phyloP scores from a whole-genome alignment of 2,888 invertebrate species.

The Plebejus melissa region DNA sequence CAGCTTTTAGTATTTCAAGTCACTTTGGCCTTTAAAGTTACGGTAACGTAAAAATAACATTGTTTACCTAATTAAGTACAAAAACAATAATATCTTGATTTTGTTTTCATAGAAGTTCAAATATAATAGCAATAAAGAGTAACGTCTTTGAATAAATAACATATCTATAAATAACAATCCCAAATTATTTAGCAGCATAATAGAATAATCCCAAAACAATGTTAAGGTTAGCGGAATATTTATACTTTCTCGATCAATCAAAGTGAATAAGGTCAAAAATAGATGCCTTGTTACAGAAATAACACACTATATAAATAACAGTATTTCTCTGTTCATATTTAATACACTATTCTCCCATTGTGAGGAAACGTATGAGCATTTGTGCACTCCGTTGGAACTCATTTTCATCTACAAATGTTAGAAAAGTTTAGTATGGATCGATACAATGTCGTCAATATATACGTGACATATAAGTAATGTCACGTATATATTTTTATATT shows the following conservation, averaged over 20 bases:
- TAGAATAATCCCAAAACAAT: conserved; percentile 9
- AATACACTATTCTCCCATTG: not conserved
- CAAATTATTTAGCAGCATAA: not conserved
- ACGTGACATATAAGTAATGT: too few relatives aligned
- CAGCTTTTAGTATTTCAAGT: too few relatives aligned
- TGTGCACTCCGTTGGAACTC: too few relatives aligned
- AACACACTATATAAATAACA: not conserved
- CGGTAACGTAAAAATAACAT: too few relatives aligned
- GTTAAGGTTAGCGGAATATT: not conserved
- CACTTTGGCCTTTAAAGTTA: too few relatives aligned
- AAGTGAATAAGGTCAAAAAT: conserved; percentile 12
- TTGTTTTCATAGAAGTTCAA: not conserved
- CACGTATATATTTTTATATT: too few relatives aligned
- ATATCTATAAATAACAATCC: not conserved
- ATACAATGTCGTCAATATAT: too few relatives aligned
- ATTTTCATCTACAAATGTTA: too few relatives aligned
- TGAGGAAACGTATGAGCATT: not conserved
- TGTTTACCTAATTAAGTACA: too few relatives aligned
- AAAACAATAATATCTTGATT: not conserved
- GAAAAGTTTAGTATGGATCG: too few relatives aligned
- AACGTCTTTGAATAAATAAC: not conserved
- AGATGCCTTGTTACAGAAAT: not conserved
- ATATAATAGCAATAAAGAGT: not conserved
- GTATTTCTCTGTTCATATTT: not conserved
- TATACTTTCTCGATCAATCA: conserved; percentile 18